Evolutionary conservation across 1,140 invertebrate species (phyloP), one percentile per base, ranked within the genome.

Genomic region (Psix sp.): DNA sequence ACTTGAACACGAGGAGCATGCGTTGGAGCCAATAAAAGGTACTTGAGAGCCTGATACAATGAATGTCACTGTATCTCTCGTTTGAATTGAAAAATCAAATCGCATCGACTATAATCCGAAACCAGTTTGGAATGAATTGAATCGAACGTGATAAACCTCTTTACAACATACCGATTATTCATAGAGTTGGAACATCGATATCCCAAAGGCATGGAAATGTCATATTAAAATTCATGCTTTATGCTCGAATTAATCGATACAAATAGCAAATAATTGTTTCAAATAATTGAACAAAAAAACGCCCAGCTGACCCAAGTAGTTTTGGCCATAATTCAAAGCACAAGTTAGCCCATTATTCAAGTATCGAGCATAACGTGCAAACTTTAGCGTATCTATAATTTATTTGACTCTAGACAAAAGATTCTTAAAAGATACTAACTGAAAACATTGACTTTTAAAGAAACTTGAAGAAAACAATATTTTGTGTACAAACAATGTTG

Each of bases 11-110:
- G 81, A 84, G 5, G 81, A 84, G 42, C 60, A 63, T 21, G 77
- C 77, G 4, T 81, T 82, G 3, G 83, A 86, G 24, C 79, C 79
- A 24, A 82, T 85, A 42, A 86, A 87, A 84, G 82, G 84, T 86
- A 78, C n/a, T 29, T 7, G 9, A 29, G 2, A 29, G 26, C 26
- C n/a, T n/a, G n/a, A n/a, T n/a, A n/a, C n/a, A n/a, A n/a, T n/a
- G n/a, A n/a, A n/a, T n/a, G n/a, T n/a, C n/a, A n/a, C n/a, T n/a
- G n/a, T n/a, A n/a, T n/a, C n/a, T n/a, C n/a, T n/a, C n/a, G n/a
- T n/a, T n/a, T n/a, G n/a, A n/a, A n/a, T n/a, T n/a, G n/a, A n/a
- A n/a, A n/a, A n/a, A n/a, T n/a, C n/a, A n/a, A n/a, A n/a, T n/a
- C n/a, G n/a, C n/a, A n/a, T n/a, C n/a, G n/a, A n/a, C n/a, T 29